These are phyloP conservation scores for Pseudochromis fuscus DNA, from an alignment of 2,797 vertebrate genomes.

Conservation along the genomic window DNA sequence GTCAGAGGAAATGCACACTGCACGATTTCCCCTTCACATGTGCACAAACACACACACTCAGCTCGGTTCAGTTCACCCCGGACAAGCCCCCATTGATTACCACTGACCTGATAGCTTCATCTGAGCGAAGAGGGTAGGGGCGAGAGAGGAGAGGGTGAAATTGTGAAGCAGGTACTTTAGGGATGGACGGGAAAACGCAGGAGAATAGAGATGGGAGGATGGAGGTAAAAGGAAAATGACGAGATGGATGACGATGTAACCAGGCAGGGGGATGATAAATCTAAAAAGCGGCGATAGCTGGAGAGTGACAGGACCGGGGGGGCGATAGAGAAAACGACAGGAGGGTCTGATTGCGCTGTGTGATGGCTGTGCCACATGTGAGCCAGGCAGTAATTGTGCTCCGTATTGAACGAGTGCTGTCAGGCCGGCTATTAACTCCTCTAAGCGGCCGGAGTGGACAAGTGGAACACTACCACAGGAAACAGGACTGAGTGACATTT, in stretches of 20 bases:
- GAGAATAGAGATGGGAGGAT: constrained; percentile 10
- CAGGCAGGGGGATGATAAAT: constrained; percentile 23
- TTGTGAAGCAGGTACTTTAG: constrained; percentile 14
- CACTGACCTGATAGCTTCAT: constrained; percentile 65
- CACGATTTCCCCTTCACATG: not conserved
- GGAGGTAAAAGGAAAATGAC: constrained; percentile 33
- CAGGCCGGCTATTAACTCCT: constrained; percentile 67
- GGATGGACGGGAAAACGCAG: constrained; percentile 2
- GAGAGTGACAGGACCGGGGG: constrained; percentile 44
- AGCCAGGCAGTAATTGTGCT: constrained; percentile 63
- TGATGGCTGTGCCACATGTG: constrained; percentile 42
- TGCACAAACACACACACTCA: not conserved
- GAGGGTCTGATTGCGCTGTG: constrained; percentile 55
- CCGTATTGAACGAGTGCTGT: constrained; percentile 67
- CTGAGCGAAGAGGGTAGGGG: constrained; percentile 49
- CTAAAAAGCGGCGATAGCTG: constrained; percentile 28
- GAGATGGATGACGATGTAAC: constrained; percentile 42
- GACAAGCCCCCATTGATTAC: constrained; percentile 69
- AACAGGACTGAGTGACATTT: constrained; percentile 58
- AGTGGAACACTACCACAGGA: constrained; percentile 37
- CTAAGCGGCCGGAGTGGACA: constrained; percentile 52
- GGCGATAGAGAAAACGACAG: constrained; percentile 29
- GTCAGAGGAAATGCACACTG: constrained; percentile 2
- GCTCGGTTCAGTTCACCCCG: constrained; percentile 43
- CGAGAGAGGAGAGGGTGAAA: constrained; percentile 49